Conservation (phyloP, 2,113 vertebrate genomes). For the Capreolus pygargus region DNA sequence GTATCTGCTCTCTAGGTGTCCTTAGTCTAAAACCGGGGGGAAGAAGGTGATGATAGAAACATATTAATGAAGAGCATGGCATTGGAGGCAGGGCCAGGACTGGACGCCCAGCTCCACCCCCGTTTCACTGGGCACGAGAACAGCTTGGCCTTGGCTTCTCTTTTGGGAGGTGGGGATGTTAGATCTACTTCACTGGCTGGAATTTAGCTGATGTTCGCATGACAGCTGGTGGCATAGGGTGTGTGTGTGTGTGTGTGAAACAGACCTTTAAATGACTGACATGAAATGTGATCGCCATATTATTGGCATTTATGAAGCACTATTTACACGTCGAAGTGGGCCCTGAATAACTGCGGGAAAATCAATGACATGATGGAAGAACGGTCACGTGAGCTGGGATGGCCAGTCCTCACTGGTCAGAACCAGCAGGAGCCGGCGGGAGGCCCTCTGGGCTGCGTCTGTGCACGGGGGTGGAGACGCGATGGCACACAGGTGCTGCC, state of each 20-base stretch:
- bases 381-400: not conserved
- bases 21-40: not conserved
- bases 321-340: not conserved
- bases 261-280: not conserved
- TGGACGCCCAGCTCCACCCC: not conserved
- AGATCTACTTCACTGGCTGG: not conserved
- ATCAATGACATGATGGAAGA: not conserved
- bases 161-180: not conserved
- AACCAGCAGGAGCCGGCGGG: fast-evolving
- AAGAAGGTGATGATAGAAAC: not conserved
- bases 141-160: not conserved
- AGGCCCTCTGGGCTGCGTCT: not conserved
- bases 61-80: not conserved
- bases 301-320: not conserved
- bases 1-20: not conserved
- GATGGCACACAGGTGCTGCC: fast-evolving
- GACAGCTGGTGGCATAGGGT: not conserved
- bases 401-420: not conserved
- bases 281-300: not conserved
- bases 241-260: not conserved
- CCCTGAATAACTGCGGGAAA: not conserved
- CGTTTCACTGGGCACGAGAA: not conserved
- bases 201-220: not conserved
- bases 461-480: not conserved
- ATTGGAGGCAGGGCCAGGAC: not conserved